Percentiles rank a stretch among this genome's conserved stretches.
These are phyloP conservation scores for Eurystomus glaucurus DNA, from an alignment of 2,797 vertebrate genomes.

Conservation along the genomic window DNA sequence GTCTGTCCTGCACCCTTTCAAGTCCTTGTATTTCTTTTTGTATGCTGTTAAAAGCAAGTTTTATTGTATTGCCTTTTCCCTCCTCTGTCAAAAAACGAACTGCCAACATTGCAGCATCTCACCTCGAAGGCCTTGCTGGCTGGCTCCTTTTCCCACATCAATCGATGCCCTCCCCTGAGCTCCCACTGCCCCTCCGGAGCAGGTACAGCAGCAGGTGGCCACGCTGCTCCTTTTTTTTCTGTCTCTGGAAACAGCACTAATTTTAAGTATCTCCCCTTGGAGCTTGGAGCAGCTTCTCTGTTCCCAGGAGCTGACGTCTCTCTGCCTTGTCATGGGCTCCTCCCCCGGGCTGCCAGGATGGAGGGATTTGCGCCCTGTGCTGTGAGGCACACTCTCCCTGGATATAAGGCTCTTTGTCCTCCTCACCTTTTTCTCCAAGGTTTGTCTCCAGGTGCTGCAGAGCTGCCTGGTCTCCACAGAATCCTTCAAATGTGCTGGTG, in stretches of 20 bases:
- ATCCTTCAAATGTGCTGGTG: fast-evolving
- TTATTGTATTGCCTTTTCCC: not conserved
- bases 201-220: not conserved
- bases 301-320: not conserved
- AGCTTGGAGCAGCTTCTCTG: not conserved
- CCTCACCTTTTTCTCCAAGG: not conserved
- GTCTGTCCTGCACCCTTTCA: not conserved
- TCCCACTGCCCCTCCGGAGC: not conserved
- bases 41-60: not conserved
- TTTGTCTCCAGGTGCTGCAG: not conserved
- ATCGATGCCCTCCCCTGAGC: not conserved
- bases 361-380: not conserved
- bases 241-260: not conserved
- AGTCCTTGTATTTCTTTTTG: not conserved
- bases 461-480: not conserved
- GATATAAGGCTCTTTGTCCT: not conserved
- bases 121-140: not conserved
- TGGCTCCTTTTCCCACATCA: not conserved
- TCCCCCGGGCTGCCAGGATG: not conserved
- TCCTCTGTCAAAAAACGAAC: not conserved
- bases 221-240: not conserved
- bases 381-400: not conserved
- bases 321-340: not conserved
- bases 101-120: fast-evolving
- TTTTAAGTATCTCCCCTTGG: not conserved